Percentiles rank a stretch among this genome's conserved stretches.
phyloP scores from a whole-genome alignment of 2,113 vertebrate genomes.

The Dromaius novaehollandiae region DNA sequence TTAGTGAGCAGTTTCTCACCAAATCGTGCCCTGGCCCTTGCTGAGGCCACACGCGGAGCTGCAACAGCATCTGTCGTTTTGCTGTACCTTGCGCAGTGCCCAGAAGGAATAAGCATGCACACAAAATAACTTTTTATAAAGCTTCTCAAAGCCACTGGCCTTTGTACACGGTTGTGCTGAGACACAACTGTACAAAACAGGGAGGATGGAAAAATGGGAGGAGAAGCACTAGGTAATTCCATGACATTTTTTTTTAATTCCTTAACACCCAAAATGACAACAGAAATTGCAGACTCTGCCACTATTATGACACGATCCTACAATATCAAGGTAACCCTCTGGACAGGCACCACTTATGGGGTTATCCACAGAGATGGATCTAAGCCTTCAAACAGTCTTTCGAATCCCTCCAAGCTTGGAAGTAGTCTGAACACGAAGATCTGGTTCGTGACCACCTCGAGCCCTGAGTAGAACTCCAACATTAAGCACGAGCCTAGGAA shows the following conservation, averaged over 20 bases:
- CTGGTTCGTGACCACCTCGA: background rate
- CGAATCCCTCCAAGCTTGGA: background rate
- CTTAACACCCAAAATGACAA: background rate
- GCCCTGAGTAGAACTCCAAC: background rate
- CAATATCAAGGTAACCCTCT: background rate
- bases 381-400: background rate
- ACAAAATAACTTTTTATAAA: background rate
- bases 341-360: background rate
- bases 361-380: background rate
- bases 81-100: background rate
- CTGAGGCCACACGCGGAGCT: background rate
- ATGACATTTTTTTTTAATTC: background rate
- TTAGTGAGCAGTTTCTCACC: background rate
- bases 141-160: background rate
- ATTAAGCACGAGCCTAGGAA: background rate
- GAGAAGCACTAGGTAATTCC: background rate
- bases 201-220: background rate
- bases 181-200: background rate
- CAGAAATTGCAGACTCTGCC: background rate
- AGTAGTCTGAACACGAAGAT: background rate
- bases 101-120: background rate
- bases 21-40: rapidly evolving
- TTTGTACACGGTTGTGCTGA: background rate
- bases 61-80: background rate
- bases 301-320: background rate